phyloP scores from a whole-genome alignment of 2,113 vertebrate species.

The Uropsilus gracilis region DNA sequence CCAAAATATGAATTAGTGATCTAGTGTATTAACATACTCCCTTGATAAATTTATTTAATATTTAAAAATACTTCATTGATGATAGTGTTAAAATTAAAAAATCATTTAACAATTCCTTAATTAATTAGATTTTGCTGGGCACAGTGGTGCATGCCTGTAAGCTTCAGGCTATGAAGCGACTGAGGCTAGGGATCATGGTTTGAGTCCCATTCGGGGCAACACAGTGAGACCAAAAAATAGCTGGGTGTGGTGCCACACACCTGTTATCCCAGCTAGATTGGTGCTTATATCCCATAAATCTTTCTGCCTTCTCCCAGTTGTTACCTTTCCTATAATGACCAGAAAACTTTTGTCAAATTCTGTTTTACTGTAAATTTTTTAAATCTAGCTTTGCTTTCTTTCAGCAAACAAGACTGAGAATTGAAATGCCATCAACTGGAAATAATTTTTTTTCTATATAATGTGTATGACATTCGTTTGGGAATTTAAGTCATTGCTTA shows the following conservation, averaged over 20 bases:
- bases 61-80: too few relatives aligned
- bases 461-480: background rate
- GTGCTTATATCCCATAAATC: constrained; percentile 22
- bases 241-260: too few relatives aligned
- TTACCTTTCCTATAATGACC: background rate
- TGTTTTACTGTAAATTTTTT: background rate
- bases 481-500: background rate
- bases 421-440: background rate
- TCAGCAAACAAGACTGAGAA: background rate
- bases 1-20: too few relatives aligned
- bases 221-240: too few relatives aligned
- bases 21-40: background rate
- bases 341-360: constrained; percentile 49
- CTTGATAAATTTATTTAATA: background rate
- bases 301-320: constrained; percentile 22
- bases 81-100: background rate
- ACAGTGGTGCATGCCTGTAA: too few relatives aligned
- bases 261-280: too few relatives aligned
- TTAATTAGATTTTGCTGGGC: background rate
- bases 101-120: background rate
- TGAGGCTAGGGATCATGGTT: too few relatives aligned
- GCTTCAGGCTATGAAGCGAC: too few relatives aligned
- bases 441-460: background rate
- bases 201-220: too few relatives aligned
- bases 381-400: background rate